Base-by-base conservation (phyloP, 1,140 invertebrate genomes). In the Drosophila pruinosa region DNA sequence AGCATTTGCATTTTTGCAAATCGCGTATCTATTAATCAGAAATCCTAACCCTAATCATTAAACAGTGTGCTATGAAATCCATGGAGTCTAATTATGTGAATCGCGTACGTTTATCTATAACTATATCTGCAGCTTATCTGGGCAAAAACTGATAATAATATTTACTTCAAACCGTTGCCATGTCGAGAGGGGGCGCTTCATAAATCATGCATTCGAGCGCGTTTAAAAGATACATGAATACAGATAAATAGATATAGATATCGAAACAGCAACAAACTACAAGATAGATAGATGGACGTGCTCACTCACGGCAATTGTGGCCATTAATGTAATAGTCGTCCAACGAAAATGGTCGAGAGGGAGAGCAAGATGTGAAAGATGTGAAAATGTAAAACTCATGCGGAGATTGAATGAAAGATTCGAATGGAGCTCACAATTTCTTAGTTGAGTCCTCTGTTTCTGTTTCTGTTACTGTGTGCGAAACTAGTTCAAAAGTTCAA, bases 401-500 rank as follows among this genome's bases (percentile, higher is more conserved):
- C 43, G 34, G 28, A 71, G 68, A 71, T 71, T 71, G 68, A 71
- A 71, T 71, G 17, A 28, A 57, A 65, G 68, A 71, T 71, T 71
- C 43, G 56, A 59, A 59, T 59, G 56, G 50, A 39, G 48, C 48
- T 43, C 48, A 22, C 21, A 41, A 15, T 48, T 12, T 15, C 28
- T 50, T 24, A 45, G 57, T 24, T 56, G 53, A 28, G 45, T 45
- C 14, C 45, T 26, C 41, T 39, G n/a, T n/a, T n/a, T 34, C 31
- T 34, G 31, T 34, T n/a, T 10, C 31, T 34, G 31, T 34, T 34
- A n/a, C 10, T 34, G 45, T 59, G 69, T 72, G 69, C 38, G 54
- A 67, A 88, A 78, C 82, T 88, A 88, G 82, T 88, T 88, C 82
- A 88, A 88, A 88, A 88, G 82, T 88, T 88, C 82, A 88, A 82